Conservation (phyloP, 2,797 vertebrate species). For the Eospalax fontanierii region DNA sequence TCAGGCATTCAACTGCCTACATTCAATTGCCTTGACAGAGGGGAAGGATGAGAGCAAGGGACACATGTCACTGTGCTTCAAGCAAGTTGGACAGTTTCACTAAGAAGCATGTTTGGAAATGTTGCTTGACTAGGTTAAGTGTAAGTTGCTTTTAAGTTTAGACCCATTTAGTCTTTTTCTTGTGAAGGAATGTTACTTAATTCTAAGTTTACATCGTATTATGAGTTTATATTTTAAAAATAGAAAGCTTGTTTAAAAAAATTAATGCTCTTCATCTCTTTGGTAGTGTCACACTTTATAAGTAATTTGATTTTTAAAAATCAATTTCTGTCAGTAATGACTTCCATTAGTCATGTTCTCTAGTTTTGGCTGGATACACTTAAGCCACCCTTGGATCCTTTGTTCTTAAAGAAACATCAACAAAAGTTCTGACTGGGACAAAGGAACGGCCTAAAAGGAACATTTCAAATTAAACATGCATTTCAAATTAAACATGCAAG, state of each 20-base stretch:
- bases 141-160: background rate
- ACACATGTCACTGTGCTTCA: background rate
- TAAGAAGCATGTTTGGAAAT: background rate
- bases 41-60: background rate
- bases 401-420: background rate
- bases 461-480: background rate
- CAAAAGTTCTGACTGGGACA: background rate
- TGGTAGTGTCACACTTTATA: slow-evolving; percentile 26
- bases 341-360: slow-evolving; percentile 15
- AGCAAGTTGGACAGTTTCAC: background rate
- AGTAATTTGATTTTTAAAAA: slow-evolving; percentile 54
- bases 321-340: slow-evolving; percentile 1
- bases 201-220: slow-evolving; percentile 51
- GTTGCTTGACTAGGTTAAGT: background rate
- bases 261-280: slow-evolving; percentile 25
- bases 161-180: background rate
- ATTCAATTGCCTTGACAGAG: background rate
- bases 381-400: slow-evolving; percentile 35
- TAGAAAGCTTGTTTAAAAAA: slow-evolving; percentile 49
- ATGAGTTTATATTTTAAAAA: slow-evolving; percentile 36
- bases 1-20: background rate
- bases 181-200: slow-evolving; percentile 38
- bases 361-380: slow-evolving; percentile 7
- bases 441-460: slow-evolving; percentile 14
- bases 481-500: background rate